phyloP scores from a whole-genome alignment of 2,797 vertebrate species.

The Buceros bicornis region DNA sequence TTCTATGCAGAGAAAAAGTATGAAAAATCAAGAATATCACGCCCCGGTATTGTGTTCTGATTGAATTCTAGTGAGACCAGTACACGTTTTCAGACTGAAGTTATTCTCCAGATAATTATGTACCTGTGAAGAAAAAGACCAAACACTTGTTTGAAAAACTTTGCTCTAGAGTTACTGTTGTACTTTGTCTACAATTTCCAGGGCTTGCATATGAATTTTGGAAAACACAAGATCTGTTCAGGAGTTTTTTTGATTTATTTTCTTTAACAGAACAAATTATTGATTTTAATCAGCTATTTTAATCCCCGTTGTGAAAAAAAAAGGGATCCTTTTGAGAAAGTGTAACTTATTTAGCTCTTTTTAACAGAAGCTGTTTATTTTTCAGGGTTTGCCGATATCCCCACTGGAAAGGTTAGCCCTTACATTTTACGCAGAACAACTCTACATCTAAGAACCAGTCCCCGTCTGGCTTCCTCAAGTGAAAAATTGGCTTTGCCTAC shows the following conservation, averaged over 20 bases:
- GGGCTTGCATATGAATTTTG: neutral
- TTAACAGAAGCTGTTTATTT: constrained; percentile 1
- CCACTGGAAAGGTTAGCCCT: constrained; percentile 84
- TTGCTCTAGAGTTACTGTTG: neutral
- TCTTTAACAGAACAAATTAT: neutral
- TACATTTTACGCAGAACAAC: constrained; percentile 86
- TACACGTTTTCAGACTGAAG: neutral
- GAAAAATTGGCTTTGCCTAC: constrained; percentile 30
- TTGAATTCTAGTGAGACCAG: neutral
- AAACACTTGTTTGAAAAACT: neutral
- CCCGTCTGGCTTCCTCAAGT: constrained; percentile 59
- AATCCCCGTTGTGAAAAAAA: neutral
- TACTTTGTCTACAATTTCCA: neutral
- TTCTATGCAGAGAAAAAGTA: neutral
- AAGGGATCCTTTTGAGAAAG: neutral
- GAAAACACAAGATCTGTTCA: neutral
- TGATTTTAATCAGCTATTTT: neutral
- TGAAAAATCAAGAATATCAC: neutral
- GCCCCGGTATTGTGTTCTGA: accelerated
- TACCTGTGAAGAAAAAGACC: neutral
- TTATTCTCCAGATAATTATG: neutral
- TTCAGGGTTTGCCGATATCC: constrained; percentile 89
- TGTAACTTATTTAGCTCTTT: neutral
- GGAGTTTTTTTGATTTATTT: neutral
- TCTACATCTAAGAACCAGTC: constrained; percentile 80